Percentiles rank a stretch among this genome's conserved stretches.
These are phyloP conservation scores for Cercopithecus mitis DNA, from an alignment of 2,797 vertebrate genomes.

Conservation along the genomic window DNA sequence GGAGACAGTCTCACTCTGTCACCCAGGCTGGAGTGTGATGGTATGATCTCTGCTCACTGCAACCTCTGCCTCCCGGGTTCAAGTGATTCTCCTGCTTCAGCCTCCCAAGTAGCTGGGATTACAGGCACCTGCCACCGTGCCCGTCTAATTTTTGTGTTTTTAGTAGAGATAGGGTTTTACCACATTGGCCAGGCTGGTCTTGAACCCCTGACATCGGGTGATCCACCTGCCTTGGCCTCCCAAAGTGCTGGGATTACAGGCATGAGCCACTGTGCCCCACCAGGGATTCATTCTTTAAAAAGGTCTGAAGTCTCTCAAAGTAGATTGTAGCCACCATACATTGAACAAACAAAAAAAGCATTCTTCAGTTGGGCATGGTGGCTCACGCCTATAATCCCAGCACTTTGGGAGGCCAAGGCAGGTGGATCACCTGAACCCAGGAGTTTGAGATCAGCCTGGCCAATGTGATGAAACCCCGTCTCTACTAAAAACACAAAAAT, in stretches of 20 bases:
- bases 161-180: no score
- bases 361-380: neutral
- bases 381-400: neutral
- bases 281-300: neutral
- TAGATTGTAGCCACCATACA: neutral
- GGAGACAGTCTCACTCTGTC: neutral
- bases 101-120: neutral
- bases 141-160: no score
- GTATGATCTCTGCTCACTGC: neutral
- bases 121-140: accelerated
- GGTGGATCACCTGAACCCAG: neutral
- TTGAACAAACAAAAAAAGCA: neutral
- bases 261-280: neutral
- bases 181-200: no score
- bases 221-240: neutral
- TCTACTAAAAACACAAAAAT: neutral
- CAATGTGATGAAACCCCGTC: neutral
- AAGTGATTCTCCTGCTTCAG: neutral
- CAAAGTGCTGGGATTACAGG: neutral
- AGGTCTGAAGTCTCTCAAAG: neutral
- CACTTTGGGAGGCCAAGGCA: neutral
- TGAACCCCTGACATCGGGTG: no score
- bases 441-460: neutral
- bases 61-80: neutral
- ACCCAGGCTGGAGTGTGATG: neutral